Evolutionary conservation across 2,888 invertebrate genomes (phyloP).

Genomic region (Byasa hedistus): DNA sequence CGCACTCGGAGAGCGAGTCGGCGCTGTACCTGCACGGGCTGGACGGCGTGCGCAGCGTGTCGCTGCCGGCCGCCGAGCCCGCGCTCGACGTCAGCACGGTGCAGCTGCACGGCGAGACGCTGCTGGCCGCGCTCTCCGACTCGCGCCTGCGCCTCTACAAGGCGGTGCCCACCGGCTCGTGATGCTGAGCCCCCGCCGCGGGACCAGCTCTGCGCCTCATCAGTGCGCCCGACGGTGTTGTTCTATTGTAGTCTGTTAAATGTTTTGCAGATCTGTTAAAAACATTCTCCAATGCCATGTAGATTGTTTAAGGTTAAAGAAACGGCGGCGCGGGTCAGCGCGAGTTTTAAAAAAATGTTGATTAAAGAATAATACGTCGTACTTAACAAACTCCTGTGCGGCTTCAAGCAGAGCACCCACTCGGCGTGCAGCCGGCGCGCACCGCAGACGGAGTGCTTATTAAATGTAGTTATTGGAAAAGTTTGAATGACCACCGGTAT

Average conservation of each 20-base stretch:
- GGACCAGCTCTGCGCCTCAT: neutral
- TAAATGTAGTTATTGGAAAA: too few species aligned
- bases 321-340: too few species aligned
- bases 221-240: neutral
- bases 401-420: too few species aligned
- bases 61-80: constrained; percentile 82
- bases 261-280: neutral
- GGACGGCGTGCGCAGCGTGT: constrained; percentile 66
- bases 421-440: too few species aligned
- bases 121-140: constrained; percentile 83
- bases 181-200: constrained; percentile 33
- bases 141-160: constrained; percentile 84
- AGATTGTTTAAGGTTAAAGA: neutral
- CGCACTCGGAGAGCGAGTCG: constrained; percentile 87
- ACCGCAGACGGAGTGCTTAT: too few species aligned
- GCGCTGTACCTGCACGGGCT: constrained; percentile 83
- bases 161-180: constrained; percentile 52
- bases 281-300: neutral
- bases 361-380: neutral
- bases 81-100: constrained; percentile 85
- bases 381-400: too few species aligned
- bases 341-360: too few species aligned
- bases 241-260: neutral
- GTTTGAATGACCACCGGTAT: too few species aligned
- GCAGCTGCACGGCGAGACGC: constrained; percentile 71